These are phyloP conservation scores for Pseudomyrmex pallidus DNA, from an alignment of 1,140 invertebrate species.

Conservation along the genomic window DNA sequence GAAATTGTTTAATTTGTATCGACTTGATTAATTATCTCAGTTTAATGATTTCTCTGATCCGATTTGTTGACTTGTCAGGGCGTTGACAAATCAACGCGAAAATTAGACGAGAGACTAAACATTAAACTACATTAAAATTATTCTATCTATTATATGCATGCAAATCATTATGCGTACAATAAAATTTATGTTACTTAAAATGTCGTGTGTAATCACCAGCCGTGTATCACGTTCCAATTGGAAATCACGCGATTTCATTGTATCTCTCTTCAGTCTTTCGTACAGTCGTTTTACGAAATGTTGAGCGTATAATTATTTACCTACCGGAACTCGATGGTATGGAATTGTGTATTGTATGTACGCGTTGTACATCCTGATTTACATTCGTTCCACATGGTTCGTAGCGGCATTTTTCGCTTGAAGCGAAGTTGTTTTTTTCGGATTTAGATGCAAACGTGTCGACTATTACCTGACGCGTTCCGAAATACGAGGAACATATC, in stretches of 20 bases:
- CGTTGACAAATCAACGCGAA: not conserved
- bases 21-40: not conserved
- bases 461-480: conserved; percentile 54
- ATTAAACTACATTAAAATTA: not conserved
- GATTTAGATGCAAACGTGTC: conserved; percentile 65
- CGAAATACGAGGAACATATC: conserved; percentile 38
- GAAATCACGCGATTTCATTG: conserved; percentile 46
- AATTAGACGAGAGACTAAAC: conserved; percentile 25
- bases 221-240: conserved; percentile 31
- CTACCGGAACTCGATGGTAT: conserved; percentile 54
- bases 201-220: conserved; percentile 28
- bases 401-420: conserved; percentile 54
- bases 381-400: conserved; percentile 53
- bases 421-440: conserved; percentile 45
- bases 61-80: not conserved
- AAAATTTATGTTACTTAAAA: conserved; percentile 27
- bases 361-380: conserved; percentile 45
- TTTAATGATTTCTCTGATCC: not conserved
- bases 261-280: not conserved
- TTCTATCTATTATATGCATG: not conserved
- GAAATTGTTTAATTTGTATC: no score
- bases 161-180: conserved; percentile 17
- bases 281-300: conserved; percentile 57
- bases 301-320: conserved; percentile 53
- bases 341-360: conserved; percentile 14